Base-by-base conservation (phyloP, 2,888 invertebrate genomes). In the Leptinotarsa peninsularis region DNA sequence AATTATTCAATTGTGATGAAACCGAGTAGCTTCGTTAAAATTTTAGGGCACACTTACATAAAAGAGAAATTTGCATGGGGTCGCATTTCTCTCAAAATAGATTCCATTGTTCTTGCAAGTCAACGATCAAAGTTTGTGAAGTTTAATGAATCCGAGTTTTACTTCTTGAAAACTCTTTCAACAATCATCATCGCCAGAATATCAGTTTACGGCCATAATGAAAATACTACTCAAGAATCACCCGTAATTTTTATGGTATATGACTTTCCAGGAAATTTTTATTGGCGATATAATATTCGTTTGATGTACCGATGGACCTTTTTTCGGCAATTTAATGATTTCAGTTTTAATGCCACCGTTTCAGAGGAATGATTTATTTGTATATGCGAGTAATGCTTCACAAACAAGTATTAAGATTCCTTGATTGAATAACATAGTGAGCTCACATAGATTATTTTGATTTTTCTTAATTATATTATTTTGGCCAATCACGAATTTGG, bases 41-140 rank as follows among this genome's bases (percentile, higher is more conserved):
- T 52, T 15, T 52, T 15, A 52, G 15, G 52, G 52, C 52, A 52
- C 52, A 52, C 17, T 52, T 2, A 15, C 52, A 52, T 52, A 52
- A 52, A 52, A 52, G 52, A n/a, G 52, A 4, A 52, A 52, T 52
- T 52, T 52, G 52, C 52, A 52, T 52, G 52, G n/a, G n/a, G n/a
- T 52, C 15, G 17, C 52, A n/a, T 52, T 52, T 15, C n/a, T 52
- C 52, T 52, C n/a, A 52, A 15, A 15, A 52, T n/a, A 17, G 14
- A 17, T 52, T 5, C 14, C 15, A 52, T 52, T 52, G 52, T 52
- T n/a, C 52, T 17, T 52, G n/a, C 52, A 52, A 17, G n/a, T 4
- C 52, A n/a, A 52, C 15, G 52, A 15, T 17, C 52, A 52, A 52
- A 52, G 52, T 52, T 52, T 15, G 52, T 1, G 52, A 52, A 52